Evolutionary conservation across 2,888 invertebrate genomes (phyloP), one percentile per base, ranked within the genome.

Genomic region (Lithodes maja): DNA sequence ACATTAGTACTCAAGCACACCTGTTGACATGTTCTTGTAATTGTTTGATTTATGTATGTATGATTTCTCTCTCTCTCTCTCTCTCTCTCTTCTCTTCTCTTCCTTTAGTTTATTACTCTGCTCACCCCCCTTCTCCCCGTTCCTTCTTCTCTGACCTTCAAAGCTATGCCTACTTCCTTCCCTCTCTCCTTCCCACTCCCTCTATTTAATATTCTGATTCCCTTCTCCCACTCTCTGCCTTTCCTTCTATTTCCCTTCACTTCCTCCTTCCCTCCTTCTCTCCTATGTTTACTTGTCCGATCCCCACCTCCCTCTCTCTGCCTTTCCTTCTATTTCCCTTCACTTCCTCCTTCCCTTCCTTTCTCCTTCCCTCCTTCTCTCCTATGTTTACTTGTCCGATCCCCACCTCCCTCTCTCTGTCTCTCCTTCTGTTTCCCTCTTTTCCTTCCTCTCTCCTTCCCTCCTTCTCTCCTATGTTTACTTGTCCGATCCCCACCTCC

Each of bases 151-250:
- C 61, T 61, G 7, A 7, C 61, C 12, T 61, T 12, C 12, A 61
- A 61, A 61, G 61, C 61, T 61, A 3, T 61, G 3, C 12, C 61
- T 61, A 3, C 12, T 12, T 61, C 61, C 12, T 1, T 61, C 77
- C 9, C 77, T 33, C 77, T 77, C 49, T 53, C 52, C 17, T 61
- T 81, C 81, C 49, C 81, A 17, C 81, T 55, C 81, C 33, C 61
- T 33, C 33, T 17, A 55, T 61, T 54, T 61, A 17, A 79, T 49
- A 12, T 17, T 33, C 49, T 61, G 0, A 52, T 81, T 54, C 55
- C 55, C 61, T 2, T 49, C 81, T 33, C 49, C 5, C 61, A n/a
- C 69, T 83, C 71, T 52, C 71, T 52, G 71, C 33, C 83, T 83
- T n/a, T 50, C 83, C 61, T 49, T 83, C 83, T 50, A 69, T 71